phyloP scores from a whole-genome alignment of 2,797 vertebrate genomes.

The Cyclura pinguis region DNA sequence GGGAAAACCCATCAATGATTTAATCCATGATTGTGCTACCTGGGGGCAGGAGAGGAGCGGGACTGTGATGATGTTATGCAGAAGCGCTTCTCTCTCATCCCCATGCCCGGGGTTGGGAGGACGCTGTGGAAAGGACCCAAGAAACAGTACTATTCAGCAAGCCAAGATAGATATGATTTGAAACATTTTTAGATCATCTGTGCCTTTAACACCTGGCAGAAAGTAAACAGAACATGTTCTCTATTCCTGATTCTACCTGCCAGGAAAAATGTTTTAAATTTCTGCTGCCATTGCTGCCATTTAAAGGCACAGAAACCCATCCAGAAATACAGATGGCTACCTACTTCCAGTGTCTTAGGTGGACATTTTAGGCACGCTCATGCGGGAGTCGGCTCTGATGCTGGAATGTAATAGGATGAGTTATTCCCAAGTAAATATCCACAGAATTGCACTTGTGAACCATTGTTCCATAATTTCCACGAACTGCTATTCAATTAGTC shows the following conservation, averaged over 20 bases:
- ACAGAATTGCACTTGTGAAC: background rate
- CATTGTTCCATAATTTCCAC: background rate
- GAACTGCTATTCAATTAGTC: background rate
- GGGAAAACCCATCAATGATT: no score
- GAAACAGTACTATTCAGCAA: background rate
- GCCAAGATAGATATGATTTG: no score
- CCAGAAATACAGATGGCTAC: background rate
- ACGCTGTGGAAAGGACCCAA: no score
- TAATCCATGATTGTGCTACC: no score
- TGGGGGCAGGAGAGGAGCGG: no score
- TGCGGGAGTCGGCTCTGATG: no score
- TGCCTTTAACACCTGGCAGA: background rate
- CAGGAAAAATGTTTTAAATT: background rate
- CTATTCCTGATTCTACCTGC: background rate
- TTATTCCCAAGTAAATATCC: background rate
- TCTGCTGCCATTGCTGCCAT: background rate
- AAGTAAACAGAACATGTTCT: background rate
- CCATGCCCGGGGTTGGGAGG: no score
- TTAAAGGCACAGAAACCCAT: background rate
- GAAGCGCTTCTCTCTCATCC: no score
- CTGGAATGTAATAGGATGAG: no score
- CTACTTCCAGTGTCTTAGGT: background rate
- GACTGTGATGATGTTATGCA: no score
- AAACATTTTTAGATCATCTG: background rate
- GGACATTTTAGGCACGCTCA: background rate